Evolutionary conservation across 2,888 invertebrate species (phyloP).

Genomic region (Machimus rusticus): DNA sequence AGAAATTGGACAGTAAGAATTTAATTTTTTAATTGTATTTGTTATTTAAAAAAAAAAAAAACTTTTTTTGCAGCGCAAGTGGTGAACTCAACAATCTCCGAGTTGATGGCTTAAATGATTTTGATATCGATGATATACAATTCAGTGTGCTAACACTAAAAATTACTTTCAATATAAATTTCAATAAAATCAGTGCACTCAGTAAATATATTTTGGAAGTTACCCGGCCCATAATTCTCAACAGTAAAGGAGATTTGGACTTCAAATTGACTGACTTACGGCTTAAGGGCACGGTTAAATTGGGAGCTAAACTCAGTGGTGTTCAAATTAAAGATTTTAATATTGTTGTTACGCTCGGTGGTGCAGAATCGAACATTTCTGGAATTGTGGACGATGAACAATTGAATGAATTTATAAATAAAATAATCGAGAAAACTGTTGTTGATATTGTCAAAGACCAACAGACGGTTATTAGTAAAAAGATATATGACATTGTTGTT

Average conservation of each 20-base stretch:
- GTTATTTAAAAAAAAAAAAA: neutral
- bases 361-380: constrained; percentile 55
- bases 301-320: neutral
- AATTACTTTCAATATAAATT: constrained; percentile 53
- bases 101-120: constrained; percentile 56
- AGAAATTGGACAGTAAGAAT: neutral
- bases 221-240: neutral
- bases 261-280: constrained; percentile 54
- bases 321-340: constrained; percentile 49
- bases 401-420: constrained; percentile 21
- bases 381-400: constrained; percentile 49
- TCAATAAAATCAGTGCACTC: neutral
- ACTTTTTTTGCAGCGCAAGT: constrained; percentile 46
- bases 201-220: neutral
- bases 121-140: constrained; percentile 55
- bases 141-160: constrained; percentile 55
- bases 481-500: constrained; percentile 7
- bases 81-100: constrained; percentile 55
- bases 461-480: neutral
- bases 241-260: constrained; percentile 54
- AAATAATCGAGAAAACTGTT: constrained; percentile 20
- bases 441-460: neutral
- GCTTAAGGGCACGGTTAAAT: constrained; percentile 56
- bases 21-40: neutral
- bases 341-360: constrained; percentile 52